These are phyloP conservation scores for Dasyurus viverrinus DNA, from an alignment of 2,113 vertebrate species.

Conservation along the genomic window DNA sequence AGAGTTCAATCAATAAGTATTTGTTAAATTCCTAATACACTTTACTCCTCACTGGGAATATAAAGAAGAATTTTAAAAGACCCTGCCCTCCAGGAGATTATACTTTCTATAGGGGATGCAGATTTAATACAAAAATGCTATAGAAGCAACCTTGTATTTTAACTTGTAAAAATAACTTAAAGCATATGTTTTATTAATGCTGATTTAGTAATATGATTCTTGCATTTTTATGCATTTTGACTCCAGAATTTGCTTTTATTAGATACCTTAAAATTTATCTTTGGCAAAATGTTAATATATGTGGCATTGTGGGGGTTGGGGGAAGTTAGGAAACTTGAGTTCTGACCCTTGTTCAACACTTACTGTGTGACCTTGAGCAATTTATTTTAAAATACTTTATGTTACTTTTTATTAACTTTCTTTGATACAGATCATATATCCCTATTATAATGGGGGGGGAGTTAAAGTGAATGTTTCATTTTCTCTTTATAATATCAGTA, in stretches of 20 bases:
- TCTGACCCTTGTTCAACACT: neutral
- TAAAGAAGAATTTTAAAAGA: neutral
- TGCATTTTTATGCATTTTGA: neutral
- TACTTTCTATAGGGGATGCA: neutral
- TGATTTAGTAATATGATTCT: neutral
- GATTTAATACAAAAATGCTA: neutral
- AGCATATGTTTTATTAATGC: neutral
- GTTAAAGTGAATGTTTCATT: neutral
- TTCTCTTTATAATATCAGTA: neutral
- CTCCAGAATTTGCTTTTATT: neutral
- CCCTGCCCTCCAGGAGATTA: neutral
- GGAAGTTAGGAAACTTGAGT: neutral
- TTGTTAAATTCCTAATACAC: neutral
- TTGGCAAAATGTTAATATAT: neutral
- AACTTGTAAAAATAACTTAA: neutral
- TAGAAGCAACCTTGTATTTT: neutral
- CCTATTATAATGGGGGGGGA: neutral
- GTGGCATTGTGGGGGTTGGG: neutral
- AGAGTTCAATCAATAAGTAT: neutral
- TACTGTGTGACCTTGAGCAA: neutral
- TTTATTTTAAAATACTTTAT: neutral
- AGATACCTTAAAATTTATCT: neutral
- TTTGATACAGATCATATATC: neutral
- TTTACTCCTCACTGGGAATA: neutral
- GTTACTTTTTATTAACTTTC: neutral